Evolutionary conservation across 1,140 invertebrate genomes (phyloP).

Genomic region (Meteorus sp.): DNA sequence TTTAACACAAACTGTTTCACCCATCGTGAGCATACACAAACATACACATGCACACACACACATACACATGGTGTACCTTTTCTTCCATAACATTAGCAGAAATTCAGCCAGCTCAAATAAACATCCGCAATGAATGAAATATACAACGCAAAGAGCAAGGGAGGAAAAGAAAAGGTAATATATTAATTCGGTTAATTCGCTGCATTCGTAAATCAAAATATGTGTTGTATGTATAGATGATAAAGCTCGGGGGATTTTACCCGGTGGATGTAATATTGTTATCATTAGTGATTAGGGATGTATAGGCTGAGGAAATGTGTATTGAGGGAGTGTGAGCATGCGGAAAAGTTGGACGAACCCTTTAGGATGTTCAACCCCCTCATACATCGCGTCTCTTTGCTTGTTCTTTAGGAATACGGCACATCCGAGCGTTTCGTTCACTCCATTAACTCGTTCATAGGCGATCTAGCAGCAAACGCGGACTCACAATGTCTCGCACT

Average conservation of each 20-base stretch:
- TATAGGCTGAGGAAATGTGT: conserved; percentile 3
- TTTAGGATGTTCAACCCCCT: background rate
- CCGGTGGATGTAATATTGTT: conserved; percentile 34
- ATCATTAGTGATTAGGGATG: conserved; percentile 42
- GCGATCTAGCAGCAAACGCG: conserved; percentile 40
- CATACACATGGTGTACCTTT: no score
- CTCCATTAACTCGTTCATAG: conserved; percentile 58
- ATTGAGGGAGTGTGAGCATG: no score
- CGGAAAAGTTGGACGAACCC: background rate
- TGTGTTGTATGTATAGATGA: no score
- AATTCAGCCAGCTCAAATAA: conserved; percentile 11
- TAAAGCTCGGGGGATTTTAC: no score
- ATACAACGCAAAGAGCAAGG: background rate
- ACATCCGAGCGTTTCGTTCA: conserved; percentile 31
- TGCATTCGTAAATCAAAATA: background rate
- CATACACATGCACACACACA: no score
- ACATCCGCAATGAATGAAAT: background rate
- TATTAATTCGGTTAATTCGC: background rate
- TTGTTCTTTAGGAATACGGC: conserved; percentile 16
- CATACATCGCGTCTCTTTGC: conserved; percentile 1
- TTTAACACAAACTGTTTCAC: conserved; percentile 51
- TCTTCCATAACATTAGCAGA: conserved; percentile 28
- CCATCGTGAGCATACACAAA: conserved; percentile 18
- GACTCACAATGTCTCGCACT: conserved; percentile 34
- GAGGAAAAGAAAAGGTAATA: background rate